Evolutionary conservation across 2,888 invertebrate genomes (phyloP), one percentile per base, ranked within the genome.

Genomic region (Hyposoter didymator): DNA sequence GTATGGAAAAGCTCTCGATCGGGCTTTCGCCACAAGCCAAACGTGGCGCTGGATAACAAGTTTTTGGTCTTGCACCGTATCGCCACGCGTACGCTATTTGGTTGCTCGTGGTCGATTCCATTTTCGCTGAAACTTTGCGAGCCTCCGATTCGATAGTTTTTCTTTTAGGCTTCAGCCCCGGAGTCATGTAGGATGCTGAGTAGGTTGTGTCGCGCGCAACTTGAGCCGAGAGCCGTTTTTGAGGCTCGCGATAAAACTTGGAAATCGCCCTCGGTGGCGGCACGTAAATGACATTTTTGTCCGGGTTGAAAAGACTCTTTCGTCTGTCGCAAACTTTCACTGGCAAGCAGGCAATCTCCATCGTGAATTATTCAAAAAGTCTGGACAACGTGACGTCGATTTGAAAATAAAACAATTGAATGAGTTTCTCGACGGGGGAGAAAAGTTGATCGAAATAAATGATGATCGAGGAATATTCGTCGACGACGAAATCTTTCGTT

Each of bases 61-160:
- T 70, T 75, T 80, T 76, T 7, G 84, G 73, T 47, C 82, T 32
- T 59, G 82, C 78, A 2, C 64, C 82, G 3, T 52, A 22, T 5
- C 75, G 64, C 82, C 85, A 76, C 49, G 72, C 78, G 72, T 88
- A 91, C 10, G 90, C 88, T n/a, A 88, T 72, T 52, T 89, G 86
- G 32, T 88, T 85, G 1, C 74, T 84, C 8, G 89, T 90, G 10
- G 81, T 84, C n/a, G 83, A 84, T 35, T 89, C 88, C 5, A 89
- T 62, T 84, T 83, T 86, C 32, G 87, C 88, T 22, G 64, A 82
- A 19, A 82, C 74, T 52, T 76, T 59, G 14, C 49, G 55, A 47
- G 12, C 43, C 6, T 28, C 43, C 12, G 72, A 66, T 22, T 59
- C 69, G 5, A 22, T 1, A 12, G 17, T 55, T 66, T 67, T 81